Evolutionary conservation across 2,888 invertebrate genomes (phyloP).

Genomic region (Caenorhabditis angaria): DNA sequence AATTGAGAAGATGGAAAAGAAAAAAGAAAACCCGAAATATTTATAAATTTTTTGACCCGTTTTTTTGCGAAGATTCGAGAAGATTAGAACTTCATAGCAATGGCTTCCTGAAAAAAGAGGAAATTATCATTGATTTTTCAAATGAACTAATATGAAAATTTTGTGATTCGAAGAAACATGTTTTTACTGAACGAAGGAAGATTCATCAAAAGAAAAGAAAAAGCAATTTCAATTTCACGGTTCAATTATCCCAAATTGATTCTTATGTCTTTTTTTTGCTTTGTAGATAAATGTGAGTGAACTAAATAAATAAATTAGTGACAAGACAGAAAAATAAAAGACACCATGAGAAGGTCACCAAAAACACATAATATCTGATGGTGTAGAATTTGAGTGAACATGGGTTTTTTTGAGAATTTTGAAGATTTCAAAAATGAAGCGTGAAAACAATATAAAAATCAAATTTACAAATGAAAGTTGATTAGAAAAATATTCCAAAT

Average conservation of each 20-base stretch:
- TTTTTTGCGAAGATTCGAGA: not conserved
- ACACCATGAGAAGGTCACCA: not conserved
- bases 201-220: not conserved
- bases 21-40: not conserved
- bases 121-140: not conserved
- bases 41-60: not conserved
- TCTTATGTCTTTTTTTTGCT: not conserved
- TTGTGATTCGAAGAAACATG: not conserved
- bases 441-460: not conserved
- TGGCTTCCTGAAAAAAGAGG: not conserved
- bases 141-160: not conserved
- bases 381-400: not conserved
- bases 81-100: not conserved
- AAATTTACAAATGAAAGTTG: too few relatives aligned
- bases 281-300: too few relatives aligned
- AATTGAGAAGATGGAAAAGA: not conserved
- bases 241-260: conserved; percentile 2
- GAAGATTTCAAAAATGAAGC: too few relatives aligned
- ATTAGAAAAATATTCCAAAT: too few relatives aligned
- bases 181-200: not conserved
- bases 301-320: not conserved
- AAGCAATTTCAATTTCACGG: conserved; percentile 1
- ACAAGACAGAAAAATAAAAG: not conserved
- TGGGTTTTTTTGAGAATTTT: not conserved
- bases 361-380: not conserved